A percentile compares a stretch with the other conserved stretches of the same genome.
These are phyloP conservation scores for Achlya flavicornis DNA, from an alignment of 2,888 invertebrate species.

Conservation along the genomic window DNA sequence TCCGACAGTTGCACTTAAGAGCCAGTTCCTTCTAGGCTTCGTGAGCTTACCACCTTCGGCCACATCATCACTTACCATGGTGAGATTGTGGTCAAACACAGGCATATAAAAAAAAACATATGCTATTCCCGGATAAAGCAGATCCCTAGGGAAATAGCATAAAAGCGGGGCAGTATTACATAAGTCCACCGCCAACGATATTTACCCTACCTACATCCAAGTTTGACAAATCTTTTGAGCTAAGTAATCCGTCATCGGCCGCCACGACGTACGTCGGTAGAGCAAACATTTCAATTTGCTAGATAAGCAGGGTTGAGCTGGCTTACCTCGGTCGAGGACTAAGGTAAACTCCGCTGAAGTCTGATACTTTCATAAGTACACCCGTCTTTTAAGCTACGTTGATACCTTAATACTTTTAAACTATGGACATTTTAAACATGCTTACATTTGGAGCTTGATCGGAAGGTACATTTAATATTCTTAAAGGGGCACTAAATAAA, in stretches of 20 bases:
- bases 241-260: conserved; percentile 12
- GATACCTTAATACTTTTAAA: conserved; percentile 1
- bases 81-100: too few species aligned
- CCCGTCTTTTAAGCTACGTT: neutral
- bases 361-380: conserved; percentile 7
- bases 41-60: too few species aligned
- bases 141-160: too few species aligned
- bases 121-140: too few species aligned
- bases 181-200: neutral
- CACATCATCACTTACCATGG: too few species aligned
- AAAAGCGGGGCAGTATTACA: too few species aligned
- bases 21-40: too few species aligned
- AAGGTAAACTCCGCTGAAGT: conserved; percentile 2
- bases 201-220: neutral
- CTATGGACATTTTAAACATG: neutral
- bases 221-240: neutral
- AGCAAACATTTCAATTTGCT: conserved; percentile 18
- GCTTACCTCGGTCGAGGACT: conserved; percentile 11
- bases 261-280: neutral
- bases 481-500: too few species aligned
- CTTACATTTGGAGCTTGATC: neutral
- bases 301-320: conserved; percentile 16
- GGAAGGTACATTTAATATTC: too few species aligned
- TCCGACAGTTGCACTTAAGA: too few species aligned
- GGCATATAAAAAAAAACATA: too few species aligned